These are phyloP conservation scores for Heliopora coerulea DNA, from an alignment of 92 coral and sea anemone genomes.

Conservation along the genomic window DNA sequence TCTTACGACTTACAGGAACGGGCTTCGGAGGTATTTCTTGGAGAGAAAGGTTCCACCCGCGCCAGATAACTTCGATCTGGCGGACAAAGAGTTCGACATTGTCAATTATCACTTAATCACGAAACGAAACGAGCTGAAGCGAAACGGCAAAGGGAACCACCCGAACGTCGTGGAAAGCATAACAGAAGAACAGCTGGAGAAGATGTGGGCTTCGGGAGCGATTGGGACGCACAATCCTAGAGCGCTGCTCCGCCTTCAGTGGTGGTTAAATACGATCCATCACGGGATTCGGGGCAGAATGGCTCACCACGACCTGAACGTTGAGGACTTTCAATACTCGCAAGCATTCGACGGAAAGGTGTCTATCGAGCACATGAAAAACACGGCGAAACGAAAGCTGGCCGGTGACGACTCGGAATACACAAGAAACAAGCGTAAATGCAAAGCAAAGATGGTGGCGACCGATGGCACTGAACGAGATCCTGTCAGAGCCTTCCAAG, in stretches of 20 bases:
- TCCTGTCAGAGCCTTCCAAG: constrained; percentile 98
- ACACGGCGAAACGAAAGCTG: constrained; percentile 78
- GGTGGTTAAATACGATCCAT: constrained; percentile 99
- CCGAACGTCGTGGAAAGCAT: constrained; percentile 99
- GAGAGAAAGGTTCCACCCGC: constrained; percentile 99
- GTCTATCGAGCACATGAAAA: constrained; percentile 91
- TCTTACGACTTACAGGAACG: constrained; percentile 94
- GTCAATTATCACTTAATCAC: constrained; percentile 97
- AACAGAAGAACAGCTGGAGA: constrained; percentile 95
- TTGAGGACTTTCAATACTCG: constrained; percentile 96
- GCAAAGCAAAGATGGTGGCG: constrained; percentile 94
- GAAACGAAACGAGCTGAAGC: constrained; percentile 94
- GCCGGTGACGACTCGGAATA: constrained; percentile 90
- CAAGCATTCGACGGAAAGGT: constrained; percentile 97
- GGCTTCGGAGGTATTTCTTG: constrained; percentile 94
- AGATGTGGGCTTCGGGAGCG: constrained; percentile 99
- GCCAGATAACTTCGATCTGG: constrained; percentile 95
- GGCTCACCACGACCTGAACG: constrained; percentile 98
- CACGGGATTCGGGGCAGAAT: constrained; percentile 98
- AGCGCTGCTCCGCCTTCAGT: constrained; percentile 87
- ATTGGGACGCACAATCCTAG: constrained; percentile 98
- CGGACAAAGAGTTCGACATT: constrained; percentile 97
- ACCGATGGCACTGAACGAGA: constrained; percentile 99
- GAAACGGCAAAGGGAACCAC: constrained; percentile 99
- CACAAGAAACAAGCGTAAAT: constrained; percentile 84